Evolutionary conservation across 2,797 vertebrate species (phyloP).

Genomic region (Hypotaenidia philippensis): DNA sequence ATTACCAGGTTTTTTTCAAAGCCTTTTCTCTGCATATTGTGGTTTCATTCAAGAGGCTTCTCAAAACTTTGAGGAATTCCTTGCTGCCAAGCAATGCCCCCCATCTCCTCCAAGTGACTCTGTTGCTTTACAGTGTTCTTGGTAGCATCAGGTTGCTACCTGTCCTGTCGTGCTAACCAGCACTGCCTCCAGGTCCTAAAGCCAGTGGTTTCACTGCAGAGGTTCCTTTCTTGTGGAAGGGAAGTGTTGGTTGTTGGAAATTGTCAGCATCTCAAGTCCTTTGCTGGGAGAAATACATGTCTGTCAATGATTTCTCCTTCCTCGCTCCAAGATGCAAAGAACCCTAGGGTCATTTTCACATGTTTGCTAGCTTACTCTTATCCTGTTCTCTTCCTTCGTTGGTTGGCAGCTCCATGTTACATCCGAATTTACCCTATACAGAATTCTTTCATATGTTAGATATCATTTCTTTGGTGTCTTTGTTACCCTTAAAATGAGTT

Average conservation of each 20-base stretch:
- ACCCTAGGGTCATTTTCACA: not conserved
- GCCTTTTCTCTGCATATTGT: not conserved
- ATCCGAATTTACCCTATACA: not conserved
- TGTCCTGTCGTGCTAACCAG: not conserved
- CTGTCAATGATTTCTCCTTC: not conserved
- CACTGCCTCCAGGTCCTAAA: not conserved
- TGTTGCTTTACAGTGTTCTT: not conserved
- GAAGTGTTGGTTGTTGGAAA: not conserved
- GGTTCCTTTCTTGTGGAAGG: not conserved
- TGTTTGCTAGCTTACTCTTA: not conserved
- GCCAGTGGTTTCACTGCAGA: not conserved
- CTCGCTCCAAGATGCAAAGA: not conserved
- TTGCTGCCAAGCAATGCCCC: not conserved
- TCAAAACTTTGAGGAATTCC: not conserved
- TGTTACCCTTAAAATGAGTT: rapidly evolving
- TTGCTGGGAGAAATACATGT: not conserved
- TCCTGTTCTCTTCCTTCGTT: not conserved
- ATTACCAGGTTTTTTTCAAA: not conserved
- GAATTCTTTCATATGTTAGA: not conserved
- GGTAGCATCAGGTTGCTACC: not conserved
- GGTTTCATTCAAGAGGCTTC: not conserved
- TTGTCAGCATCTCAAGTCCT: not conserved
- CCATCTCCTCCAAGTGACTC: not conserved
- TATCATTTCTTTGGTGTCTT: not conserved
- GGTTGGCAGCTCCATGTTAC: not conserved